Evolutionary conservation across 1,140 invertebrate species (phyloP).

Genomic region (Fopius arisanus): DNA sequence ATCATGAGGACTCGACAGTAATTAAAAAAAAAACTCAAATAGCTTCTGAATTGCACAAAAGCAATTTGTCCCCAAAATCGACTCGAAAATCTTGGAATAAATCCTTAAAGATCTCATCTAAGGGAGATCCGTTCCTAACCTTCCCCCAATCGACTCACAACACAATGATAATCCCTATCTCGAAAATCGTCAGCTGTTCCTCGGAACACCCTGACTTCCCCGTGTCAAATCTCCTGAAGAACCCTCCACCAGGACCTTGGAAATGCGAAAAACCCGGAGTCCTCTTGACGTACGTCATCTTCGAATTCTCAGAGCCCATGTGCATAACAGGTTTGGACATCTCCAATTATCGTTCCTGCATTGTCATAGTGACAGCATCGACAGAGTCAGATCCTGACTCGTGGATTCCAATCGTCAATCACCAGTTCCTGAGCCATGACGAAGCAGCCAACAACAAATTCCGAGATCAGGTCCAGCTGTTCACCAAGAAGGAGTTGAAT

Average conservation of each 20-base stretch:
- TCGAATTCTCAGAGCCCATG: conserved; percentile 51
- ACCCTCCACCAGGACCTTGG: conserved; percentile 50
- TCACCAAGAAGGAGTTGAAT: conserved; percentile 58
- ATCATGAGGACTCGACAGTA: no score
- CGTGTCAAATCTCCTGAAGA: conserved; percentile 52
- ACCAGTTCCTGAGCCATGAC: conserved; percentile 57
- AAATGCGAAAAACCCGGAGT: conserved; percentile 58
- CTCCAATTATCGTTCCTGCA: conserved; percentile 57
- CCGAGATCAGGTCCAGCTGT: conserved; percentile 58
- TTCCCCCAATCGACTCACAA: no score
- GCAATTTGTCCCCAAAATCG: no score
- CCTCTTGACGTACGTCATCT: conserved; percentile 51
- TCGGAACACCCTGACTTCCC: conserved; percentile 57
- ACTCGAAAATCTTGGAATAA: no score
- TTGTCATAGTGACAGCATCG: conserved; percentile 55
- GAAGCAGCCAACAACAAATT: conserved; percentile 56
- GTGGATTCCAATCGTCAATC: conserved; percentile 56
- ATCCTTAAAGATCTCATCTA: no score
- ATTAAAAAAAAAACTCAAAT: no score
- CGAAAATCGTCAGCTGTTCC: conserved; percentile 55
- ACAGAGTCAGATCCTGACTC: conserved; percentile 52
- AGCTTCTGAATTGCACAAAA: no score
- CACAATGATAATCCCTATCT: conserved; percentile 61
- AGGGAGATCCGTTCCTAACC: no score
- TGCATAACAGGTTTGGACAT: conserved; percentile 58